Conservation (phyloP, 2,888 invertebrate genomes). For the Tethea ocularis region DNA sequence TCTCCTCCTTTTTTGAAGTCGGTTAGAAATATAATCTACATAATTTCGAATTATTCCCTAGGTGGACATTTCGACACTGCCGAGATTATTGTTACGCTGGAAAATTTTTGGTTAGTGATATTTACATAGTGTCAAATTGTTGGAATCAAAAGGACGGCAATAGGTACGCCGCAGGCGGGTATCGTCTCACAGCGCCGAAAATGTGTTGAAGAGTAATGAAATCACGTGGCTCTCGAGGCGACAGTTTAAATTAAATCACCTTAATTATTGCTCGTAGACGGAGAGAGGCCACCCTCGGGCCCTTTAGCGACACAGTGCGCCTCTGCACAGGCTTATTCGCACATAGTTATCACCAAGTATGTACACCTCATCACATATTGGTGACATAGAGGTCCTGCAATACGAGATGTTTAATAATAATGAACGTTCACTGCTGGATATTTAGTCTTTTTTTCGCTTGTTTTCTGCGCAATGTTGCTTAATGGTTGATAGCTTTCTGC, state of each 20-base stretch:
- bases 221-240: constrained; percentile 68
- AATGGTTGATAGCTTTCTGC: no score
- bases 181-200: constrained; percentile 36
- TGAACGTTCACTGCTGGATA: no score
- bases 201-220: constrained; percentile 69
- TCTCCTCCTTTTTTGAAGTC: no score
- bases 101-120: not conserved
- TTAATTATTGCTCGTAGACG: constrained; percentile 63
- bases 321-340: constrained; percentile 12
- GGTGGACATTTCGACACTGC: not conserved
- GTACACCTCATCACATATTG: not conserved
- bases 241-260: constrained; percentile 70
- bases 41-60: no score
- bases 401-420: no score
- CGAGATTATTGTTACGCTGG: not conserved
- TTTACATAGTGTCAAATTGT: not conserved
- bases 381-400: no score
- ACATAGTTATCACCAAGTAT: constrained; percentile 20
- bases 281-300: constrained; percentile 28
- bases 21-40: no score
- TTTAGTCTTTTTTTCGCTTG: no score
- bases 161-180: constrained; percentile 8
- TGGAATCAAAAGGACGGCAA: constrained; percentile 13
- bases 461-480: no score
- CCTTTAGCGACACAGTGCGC: constrained; percentile 16